These are phyloP conservation scores for Microctenopoma steveboyesi DNA, from an alignment of 2,797 vertebrate genomes.

Conservation along the genomic window DNA sequence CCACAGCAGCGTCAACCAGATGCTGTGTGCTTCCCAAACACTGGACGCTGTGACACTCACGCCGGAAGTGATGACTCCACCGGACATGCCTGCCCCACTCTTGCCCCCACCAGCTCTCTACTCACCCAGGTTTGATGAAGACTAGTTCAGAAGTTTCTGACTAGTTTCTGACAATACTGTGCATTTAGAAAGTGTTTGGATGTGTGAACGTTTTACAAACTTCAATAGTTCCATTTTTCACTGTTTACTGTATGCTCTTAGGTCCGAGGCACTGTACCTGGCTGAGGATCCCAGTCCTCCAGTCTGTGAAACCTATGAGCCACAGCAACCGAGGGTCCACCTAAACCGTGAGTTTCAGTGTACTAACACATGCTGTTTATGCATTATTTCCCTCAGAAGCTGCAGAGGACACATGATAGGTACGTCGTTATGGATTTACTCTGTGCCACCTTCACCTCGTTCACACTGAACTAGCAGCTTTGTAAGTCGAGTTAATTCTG, in stretches of 20 bases:
- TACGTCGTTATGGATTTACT: not conserved
- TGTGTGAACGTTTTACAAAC: not conserved
- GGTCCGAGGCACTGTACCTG: slow-evolving; percentile 82
- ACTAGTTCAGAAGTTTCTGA: not conserved
- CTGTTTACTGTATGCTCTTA: slow-evolving; percentile 38
- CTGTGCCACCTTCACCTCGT: not conserved
- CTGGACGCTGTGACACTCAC: slow-evolving; percentile 83
- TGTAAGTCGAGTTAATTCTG: not conserved
- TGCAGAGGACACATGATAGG: too few species aligned
- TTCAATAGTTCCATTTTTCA: not conserved
- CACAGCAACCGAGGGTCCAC: slow-evolving; percentile 71
- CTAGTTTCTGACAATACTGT: too few species aligned
- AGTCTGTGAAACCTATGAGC: slow-evolving; percentile 68
- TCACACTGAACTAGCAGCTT: slow-evolving; percentile 2
- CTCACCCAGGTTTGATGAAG: slow-evolving; percentile 77
- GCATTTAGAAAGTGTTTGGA: too few species aligned
- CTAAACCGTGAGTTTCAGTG: slow-evolving; percentile 70
- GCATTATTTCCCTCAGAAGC: not conserved
- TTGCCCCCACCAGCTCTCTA: slow-evolving; percentile 72
- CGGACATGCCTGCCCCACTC: slow-evolving; percentile 60
- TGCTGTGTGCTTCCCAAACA: slow-evolving; percentile 84
- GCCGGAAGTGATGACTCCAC: slow-evolving; percentile 76
- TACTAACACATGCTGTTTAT: not conserved
- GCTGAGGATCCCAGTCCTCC: slow-evolving; percentile 77
- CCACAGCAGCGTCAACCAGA: slow-evolving; percentile 80